Evolutionary conservation across 2,888 invertebrate species (phyloP), one percentile per base, ranked within the genome.

Genomic region (Drosophila nigricruria): DNA sequence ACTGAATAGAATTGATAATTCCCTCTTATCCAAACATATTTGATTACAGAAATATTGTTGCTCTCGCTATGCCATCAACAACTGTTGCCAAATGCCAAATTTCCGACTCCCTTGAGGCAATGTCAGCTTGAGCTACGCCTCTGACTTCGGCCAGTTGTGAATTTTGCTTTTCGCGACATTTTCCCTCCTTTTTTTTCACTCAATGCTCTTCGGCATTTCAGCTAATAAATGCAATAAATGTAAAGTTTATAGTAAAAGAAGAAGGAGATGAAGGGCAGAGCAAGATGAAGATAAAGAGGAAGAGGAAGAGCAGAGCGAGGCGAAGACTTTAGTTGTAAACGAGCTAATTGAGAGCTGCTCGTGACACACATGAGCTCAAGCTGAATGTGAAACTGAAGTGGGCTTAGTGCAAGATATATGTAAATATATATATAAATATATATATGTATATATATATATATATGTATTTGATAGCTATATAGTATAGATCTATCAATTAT

Each of bases 201-300:
- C n/a, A n/a, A n/a, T 38, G 25, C 45, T 52, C 50, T 58, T 45
- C 42, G 40, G 47, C 60, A 63, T 77, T 77, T 67, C 32, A 63
- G 72, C 66, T 80, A 80, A 80, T 77, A 77, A 76, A 61, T 70
- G 76, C 59, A 77, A 77, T 77, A 72, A 77, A 81, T 71, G 66
- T 67, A 54, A 77, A 81, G 53, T 72, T 64, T 12, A 47, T 47
- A 12, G 59, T 56, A 60, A 63, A 63, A 30, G 25, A 53, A 4
- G 14, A 14, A 32, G 10, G n/a, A 12, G 18, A 8, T 5, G 43
- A 10, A 20, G 5, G 25, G 14, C 3, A 12, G 36, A 5, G 43
- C 2, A 14, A 18, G 20, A 6, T 5, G 34, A 6, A 25, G 18
- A 6, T 30, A 3, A 16, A 14, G 20, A 16, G 32, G 20, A 27